Evolutionary conservation across 2,888 invertebrate genomes (phyloP), one percentile per base, ranked within the genome.

Genomic region (Nephrotoma flavescens): DNA sequence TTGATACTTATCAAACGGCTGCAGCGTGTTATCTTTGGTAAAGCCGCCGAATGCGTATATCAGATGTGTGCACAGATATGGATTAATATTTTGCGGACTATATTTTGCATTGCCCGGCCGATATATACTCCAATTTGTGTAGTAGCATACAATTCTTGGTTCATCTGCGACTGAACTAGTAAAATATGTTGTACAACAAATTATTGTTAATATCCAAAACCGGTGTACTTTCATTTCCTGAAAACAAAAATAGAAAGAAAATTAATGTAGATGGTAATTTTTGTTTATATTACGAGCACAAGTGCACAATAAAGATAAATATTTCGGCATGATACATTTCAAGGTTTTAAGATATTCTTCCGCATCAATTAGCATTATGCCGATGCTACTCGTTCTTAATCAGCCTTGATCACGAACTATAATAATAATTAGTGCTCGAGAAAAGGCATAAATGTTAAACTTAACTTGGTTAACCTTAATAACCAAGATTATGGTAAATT

Each of bases 1-100:
- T 92, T 98, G 98, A 91, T 98, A 98, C 90, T 97, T 97, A 92
- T 98, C 98, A 90, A 97, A 98, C 0, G 97, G 97, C 89, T 97
- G 96, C 89, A 98, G 93, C 19, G 96, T 95, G 91, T 97, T 97
- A 90, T 97, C 97, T 91, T 97, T 96, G 88, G 97, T 97, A 91
- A 97, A 96, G 41, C 97, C 97, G 86, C 97, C 97, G 91, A 98
- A 98, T 6, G 97, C 97, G 92, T 98, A 98, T 88, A 98, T 94
- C 89, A 98, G 94, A 94, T 98, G 97, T 52, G 97, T 97, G 92
- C 98, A 98, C 87, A 98, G 93, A 91, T 97, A 97, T 0, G 98
- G 98, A 93, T 98, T 97, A 91, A 98, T 98, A 91, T 98, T 97
- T 91, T 97, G 96, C 0, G 98, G 97, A 90, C 96, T 96, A 92